Percentiles rank a stretch among this genome's conserved stretches.
phyloP scores from a whole-genome alignment of 2,888 invertebrate genomes.

The Uloborus plumipes region DNA sequence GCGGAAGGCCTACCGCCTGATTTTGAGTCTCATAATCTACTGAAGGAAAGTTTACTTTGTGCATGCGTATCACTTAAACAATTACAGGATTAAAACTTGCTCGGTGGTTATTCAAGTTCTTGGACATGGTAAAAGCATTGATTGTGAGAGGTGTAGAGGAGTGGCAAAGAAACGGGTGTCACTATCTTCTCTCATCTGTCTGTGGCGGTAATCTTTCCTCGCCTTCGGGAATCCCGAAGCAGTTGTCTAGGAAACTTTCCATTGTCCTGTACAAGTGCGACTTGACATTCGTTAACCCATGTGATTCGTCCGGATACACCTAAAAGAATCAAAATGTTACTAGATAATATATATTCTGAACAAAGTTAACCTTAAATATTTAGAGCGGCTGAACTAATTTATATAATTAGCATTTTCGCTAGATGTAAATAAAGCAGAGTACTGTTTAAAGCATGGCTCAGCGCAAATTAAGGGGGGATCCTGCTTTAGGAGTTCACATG shows the following conservation, averaged over 20 bases:
- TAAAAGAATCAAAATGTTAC: conserved; percentile 72
- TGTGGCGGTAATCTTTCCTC: conserved; percentile 51
- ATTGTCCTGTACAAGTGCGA: conserved; percentile 91
- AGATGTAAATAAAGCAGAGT: no score
- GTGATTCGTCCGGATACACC: conserved; percentile 95
- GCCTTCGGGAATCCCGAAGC: conserved; percentile 75
- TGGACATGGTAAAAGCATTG: conserved; percentile 27
- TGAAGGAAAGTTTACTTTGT: conserved; percentile 8
- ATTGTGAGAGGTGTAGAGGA: conserved; percentile 28
- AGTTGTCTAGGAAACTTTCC: conserved; percentile 92
- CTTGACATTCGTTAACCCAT: conserved; percentile 85
- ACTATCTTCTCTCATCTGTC: conserved; percentile 46
- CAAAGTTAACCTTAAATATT: neutral
- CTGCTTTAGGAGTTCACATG: no score
- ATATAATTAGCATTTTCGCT: no score
- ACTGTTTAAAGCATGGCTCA: no score
- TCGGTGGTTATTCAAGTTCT: neutral
- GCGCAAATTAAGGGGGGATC: no score
- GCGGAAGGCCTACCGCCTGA: no score
- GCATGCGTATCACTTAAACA: conserved; percentile 31
- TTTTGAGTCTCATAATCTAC: neutral
- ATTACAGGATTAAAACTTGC: conserved; percentile 13
- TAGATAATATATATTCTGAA: neutral
- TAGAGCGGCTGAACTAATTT: no score
- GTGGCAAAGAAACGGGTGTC: conserved; percentile 5